Evolutionary conservation across 2,888 invertebrate genomes (phyloP).

Genomic region (Lumbricus terrestris): DNA sequence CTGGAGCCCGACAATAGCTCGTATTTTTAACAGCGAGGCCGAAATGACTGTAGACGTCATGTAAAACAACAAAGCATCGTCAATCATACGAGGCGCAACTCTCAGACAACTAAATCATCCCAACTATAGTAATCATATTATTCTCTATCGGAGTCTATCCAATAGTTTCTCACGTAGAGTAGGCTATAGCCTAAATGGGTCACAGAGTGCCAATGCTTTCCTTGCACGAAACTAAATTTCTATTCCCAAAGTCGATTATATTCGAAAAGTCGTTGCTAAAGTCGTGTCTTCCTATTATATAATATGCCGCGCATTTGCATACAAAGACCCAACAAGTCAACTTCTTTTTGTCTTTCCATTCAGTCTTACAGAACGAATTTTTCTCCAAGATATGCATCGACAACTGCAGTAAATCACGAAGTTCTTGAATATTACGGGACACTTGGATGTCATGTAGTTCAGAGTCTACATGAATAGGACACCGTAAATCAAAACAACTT

Average conservation of each 20-base stretch:
- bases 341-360: background rate
- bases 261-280: background rate
- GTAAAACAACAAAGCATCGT: background rate
- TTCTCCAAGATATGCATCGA: background rate
- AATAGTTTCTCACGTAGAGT: background rate
- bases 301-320: background rate
- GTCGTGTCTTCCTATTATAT: too few relatives aligned
- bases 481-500: too few relatives aligned
- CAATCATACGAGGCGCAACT: background rate
- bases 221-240: background rate
- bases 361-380: background rate
- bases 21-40: background rate
- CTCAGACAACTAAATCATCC: background rate
- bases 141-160: too few relatives aligned
- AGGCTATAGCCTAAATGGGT: background rate
- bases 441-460: background rate
- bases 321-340: background rate
- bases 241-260: background rate
- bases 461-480: too few relatives aligned
- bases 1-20: background rate
- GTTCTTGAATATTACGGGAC: background rate
- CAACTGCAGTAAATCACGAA: background rate
- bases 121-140: background rate
- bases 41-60: background rate
- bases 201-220: background rate